Conservation (phyloP, 2,888 invertebrate species). For the Orthosia gothica region DNA sequence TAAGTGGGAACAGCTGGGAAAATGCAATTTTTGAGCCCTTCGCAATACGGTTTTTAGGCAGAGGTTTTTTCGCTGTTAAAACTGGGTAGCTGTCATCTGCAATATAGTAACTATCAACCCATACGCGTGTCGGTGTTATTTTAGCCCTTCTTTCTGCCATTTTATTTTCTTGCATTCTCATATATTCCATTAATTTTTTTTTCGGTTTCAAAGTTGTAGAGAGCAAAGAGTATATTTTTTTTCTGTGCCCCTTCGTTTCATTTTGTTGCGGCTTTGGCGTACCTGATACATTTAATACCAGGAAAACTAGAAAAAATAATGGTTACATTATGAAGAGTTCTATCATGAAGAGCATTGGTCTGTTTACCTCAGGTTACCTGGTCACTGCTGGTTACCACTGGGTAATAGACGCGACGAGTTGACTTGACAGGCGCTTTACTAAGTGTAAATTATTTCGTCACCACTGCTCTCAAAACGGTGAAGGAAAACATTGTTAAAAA, state of each 20-base stretch:
- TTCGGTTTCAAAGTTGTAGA: neutral
- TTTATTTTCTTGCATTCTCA: neutral
- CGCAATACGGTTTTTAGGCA: neutral
- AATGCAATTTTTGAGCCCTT: neutral
- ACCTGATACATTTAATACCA: slow-evolving; percentile 3
- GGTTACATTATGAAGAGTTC: too few relatives aligned
- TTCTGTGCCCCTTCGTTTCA: neutral
- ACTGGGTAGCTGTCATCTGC: slow-evolving; percentile 10
- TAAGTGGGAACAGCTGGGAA: neutral
- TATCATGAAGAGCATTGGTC: too few relatives aligned
- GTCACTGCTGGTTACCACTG: too few relatives aligned
- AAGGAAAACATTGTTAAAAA: too few relatives aligned
- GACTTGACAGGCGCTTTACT: too few relatives aligned
- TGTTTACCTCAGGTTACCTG: too few relatives aligned
- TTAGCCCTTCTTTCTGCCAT: neutral
- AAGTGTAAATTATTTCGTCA: too few relatives aligned
- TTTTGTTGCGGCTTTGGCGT: neutral
- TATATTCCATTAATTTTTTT: neutral
- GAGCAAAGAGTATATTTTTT: slow-evolving; percentile 3
- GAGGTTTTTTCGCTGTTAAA: neutral
- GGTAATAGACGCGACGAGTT: too few relatives aligned
- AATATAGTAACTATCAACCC: slow-evolving; percentile 20
- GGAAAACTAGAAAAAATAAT: slow-evolving; percentile 10
- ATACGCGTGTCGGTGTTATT: neutral
- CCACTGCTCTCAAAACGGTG: too few relatives aligned